Conservation (phyloP, 1,140 invertebrate species). For the Acyrthosiphon pisum region DNA sequence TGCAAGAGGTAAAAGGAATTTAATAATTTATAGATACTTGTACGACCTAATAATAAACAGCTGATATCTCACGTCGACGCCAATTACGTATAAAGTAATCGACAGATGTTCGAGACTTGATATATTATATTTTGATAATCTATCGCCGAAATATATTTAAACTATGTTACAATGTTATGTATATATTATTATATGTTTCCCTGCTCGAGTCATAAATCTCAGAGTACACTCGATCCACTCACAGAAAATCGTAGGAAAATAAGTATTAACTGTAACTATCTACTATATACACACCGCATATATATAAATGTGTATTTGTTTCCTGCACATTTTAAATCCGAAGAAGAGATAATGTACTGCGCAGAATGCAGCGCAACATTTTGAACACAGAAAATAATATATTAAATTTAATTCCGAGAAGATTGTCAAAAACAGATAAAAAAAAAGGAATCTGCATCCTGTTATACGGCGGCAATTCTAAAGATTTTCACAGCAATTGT, state of each 20-base stretch:
- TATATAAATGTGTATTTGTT: not conserved
- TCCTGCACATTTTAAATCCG: not conserved
- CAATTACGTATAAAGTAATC: not conserved
- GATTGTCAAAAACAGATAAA: not conserved
- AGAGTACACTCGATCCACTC: not conserved
- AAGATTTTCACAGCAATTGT: conserved; percentile 1
- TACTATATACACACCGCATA: not conserved
- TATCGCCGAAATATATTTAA: not conserved
- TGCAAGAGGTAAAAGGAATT: not conserved
- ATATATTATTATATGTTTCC: not conserved
- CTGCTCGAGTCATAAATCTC: not conserved
- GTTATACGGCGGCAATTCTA: too few species aligned
- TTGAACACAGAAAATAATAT: not conserved
- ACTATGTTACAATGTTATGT: not conserved
- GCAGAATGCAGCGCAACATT: not conserved
- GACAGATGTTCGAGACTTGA: not conserved
- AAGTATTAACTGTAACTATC: not conserved
- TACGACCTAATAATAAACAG: not conserved
- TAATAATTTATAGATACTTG: not conserved
- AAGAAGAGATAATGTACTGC: not conserved
- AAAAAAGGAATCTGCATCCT: not conserved
- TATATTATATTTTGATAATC: not conserved
- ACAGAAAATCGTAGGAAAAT: not conserved
- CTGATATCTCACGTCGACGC: not conserved
- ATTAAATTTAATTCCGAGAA: not conserved